Evolutionary conservation across 2,888 invertebrate species (phyloP), one percentile per base, ranked within the genome.

Genomic region (Scaeva pyrastri): DNA sequence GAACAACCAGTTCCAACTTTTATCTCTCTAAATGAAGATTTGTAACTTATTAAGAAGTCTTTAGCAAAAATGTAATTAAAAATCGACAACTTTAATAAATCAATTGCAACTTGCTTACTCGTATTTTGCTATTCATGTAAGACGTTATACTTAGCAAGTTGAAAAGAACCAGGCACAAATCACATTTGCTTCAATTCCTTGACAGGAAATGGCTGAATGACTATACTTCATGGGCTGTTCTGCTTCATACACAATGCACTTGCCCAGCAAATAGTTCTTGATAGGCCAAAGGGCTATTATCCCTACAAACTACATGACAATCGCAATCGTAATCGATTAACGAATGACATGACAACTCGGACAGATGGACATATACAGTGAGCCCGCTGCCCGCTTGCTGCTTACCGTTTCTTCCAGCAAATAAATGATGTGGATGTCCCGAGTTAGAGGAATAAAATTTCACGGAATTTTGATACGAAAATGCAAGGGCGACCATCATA

Each of bases 241-340:
- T 41, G n/a, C 26, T 36, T 31, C 6, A 7, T 31, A n/a, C n/a
- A n/a, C n/a, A n/a, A n/a, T 31, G 8, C 31, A 1, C 31, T 31
- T 31, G 31, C 31, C 5, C 31, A 31, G 5, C 8, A 26, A 23
- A 62, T 10, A n/a, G 43, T 48, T 19, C 68, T 19, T 16, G 36
- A n/a, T n/a, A n/a, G 36, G 16, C 14, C 16, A 23, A 48, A 58
- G 48, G 68, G 26, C 58, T 48, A 31, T 45, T 50, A 23, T 52
- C 16, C 11, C 39, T 48, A 36, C 19, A 19, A 26, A 16, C 58
- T 50, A 72, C 72, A 72, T 66, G 64, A 72, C 72, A 79, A 66
- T 72, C 36, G 52, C 2, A 62, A 58, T 56, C 66, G 73, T 60
- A 68, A 68, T 68, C 73, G 79, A 77, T 73, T 79, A 68, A 80